Percentiles rank a stretch among this genome's conserved stretches.
Evolutionary conservation across 2,113 vertebrate species (phyloP).

Genomic region (Brachyhypopomus gauderio): DNA sequence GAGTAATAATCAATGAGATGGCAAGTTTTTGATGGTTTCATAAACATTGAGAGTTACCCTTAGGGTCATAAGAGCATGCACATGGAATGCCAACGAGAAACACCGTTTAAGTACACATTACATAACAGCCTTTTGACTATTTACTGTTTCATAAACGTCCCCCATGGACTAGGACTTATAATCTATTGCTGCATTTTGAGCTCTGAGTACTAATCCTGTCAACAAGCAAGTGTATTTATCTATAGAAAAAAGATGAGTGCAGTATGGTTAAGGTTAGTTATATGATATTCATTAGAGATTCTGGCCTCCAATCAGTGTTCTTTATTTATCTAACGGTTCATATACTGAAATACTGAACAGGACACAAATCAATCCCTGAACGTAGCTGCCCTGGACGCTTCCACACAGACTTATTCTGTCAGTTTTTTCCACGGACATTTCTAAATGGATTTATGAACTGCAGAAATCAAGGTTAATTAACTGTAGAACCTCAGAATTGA

Average conservation of each 20-base stretch:
- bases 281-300: background rate
- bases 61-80: background rate
- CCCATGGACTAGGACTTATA: background rate
- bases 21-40: background rate
- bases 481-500: no score
- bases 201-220: background rate
- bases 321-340: background rate
- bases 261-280: background rate
- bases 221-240: background rate
- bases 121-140: background rate
- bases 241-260: background rate
- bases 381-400: background rate
- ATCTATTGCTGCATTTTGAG: background rate
- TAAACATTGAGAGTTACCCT: background rate
- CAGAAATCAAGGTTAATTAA: no score
- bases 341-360: conserved; percentile 11
- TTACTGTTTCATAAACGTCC: background rate
- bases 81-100: background rate
- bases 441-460: no score
- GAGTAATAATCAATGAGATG: background rate
- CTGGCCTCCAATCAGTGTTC: background rate
- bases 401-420: background rate
- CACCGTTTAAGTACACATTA: background rate
- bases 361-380: conserved; percentile 9
- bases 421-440: no score